Conservation (phyloP, 2,888 invertebrate genomes). For the Drosophila bunnanda region DNA sequence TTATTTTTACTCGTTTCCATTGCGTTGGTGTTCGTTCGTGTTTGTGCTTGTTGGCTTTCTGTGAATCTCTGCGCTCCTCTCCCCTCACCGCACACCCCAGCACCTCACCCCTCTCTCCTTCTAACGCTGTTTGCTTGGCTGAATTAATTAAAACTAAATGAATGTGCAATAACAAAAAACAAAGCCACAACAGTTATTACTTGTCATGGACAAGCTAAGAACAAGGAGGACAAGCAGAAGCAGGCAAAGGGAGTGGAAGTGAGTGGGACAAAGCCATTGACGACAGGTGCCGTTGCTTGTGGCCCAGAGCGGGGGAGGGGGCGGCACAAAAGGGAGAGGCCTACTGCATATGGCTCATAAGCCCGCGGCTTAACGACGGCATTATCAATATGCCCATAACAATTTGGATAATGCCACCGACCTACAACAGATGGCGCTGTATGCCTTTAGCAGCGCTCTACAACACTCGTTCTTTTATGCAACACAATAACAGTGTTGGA, state of each 20-base stretch:
- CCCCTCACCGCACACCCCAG: not conserved
- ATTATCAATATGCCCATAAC: slow-evolving; percentile 14
- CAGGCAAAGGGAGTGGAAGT: slow-evolving; percentile 1
- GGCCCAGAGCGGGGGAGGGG: not conserved
- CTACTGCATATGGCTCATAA: slow-evolving; percentile 13
- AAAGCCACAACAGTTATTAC: slow-evolving; percentile 53
- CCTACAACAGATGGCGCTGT: not conserved
- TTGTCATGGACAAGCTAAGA: slow-evolving; percentile 44
- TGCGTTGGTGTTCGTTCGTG: slow-evolving; percentile 52
- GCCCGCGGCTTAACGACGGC: slow-evolving; percentile 2
- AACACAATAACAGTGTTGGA: not conserved
- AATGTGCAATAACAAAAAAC: slow-evolving; percentile 55
- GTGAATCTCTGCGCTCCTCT: slow-evolving; percentile 30
- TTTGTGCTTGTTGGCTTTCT: slow-evolving; percentile 31
- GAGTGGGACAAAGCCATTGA: slow-evolving; percentile 27
- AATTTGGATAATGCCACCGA: slow-evolving; percentile 17
- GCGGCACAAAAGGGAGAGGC: not conserved
- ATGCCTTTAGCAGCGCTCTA: not conserved
- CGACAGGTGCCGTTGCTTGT: slow-evolving; percentile 44
- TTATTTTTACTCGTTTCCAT: slow-evolving; percentile 65
- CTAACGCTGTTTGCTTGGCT: slow-evolving; percentile 48
- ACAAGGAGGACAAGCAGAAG: slow-evolving; percentile 21
- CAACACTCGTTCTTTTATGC: not conserved
- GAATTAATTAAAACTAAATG: slow-evolving; percentile 75
- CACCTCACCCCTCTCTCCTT: slow-evolving; percentile 25